These are phyloP conservation scores for Zeugodacus cucurbitae DNA, from an alignment of 1,140 invertebrate species.

Conservation along the genomic window DNA sequence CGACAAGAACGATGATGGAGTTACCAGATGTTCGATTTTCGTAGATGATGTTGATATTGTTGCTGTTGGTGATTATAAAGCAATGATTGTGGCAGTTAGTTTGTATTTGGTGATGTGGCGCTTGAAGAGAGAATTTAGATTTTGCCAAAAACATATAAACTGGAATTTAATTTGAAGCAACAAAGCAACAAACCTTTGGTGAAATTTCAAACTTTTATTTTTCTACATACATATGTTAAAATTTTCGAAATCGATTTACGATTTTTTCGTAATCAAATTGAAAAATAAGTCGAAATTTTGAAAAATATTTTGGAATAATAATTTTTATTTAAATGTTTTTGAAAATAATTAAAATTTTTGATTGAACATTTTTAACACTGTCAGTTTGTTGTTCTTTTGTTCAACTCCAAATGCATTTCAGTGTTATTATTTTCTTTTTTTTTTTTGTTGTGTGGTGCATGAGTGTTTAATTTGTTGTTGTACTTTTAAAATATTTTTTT, in stretches of 20 bases:
- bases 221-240: background rate
- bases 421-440: too few species aligned
- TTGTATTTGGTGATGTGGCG: slow-evolving; percentile 9
- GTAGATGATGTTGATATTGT: background rate
- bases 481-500: background rate
- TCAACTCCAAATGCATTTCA: background rate
- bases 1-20: background rate
- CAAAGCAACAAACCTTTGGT: background rate
- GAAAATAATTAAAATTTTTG: too few species aligned
- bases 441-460: slow-evolving; percentile 39
- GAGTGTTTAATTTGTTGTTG: slow-evolving; percentile 25
- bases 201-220: background rate
- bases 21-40: background rate
- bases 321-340: too few species aligned
- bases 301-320: too few species aligned
- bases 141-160: background rate
- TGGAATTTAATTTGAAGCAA: background rate
- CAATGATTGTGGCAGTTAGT: background rate
- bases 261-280: slow-evolving; percentile 40
- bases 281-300: background rate
- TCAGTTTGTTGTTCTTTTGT: background rate
- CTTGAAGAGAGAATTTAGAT: slow-evolving; percentile 47
- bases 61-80: background rate
- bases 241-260: background rate
- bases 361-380: too few species aligned